phyloP scores from a whole-genome alignment of 2,888 invertebrate genomes.

The Spisula solida region DNA sequence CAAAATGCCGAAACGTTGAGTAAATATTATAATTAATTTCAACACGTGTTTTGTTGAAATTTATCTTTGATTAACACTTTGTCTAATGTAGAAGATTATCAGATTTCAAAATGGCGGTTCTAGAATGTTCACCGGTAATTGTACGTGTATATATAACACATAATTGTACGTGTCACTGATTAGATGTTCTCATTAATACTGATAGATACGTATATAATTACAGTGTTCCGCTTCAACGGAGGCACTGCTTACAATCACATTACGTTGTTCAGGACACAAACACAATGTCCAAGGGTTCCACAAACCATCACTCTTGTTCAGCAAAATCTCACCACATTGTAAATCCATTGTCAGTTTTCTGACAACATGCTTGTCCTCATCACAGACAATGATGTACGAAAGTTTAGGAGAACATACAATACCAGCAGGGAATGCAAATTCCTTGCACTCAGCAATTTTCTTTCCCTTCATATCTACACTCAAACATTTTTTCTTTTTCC shows the following conservation, averaged over 20 bases:
- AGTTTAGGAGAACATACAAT: not conserved
- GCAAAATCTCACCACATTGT: not conserved
- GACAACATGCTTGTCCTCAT: not conserved
- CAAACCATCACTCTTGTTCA: not conserved
- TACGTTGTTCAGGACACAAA: not conserved
- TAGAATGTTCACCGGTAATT: no score
- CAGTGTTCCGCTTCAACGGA: not conserved
- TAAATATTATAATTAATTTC: no score
- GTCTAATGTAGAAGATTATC: no score
- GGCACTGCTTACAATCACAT: not conserved
- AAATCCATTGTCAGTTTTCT: not conserved
- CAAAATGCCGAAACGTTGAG: no score
- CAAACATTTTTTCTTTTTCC: not conserved
- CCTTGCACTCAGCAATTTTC: not conserved
- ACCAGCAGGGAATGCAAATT: not conserved
- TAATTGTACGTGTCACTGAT: no score
- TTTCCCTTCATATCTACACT: not conserved
- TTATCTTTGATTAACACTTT: no score
- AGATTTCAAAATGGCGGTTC: no score
- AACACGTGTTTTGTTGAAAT: no score
- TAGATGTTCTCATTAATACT: no score
- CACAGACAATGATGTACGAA: not conserved
- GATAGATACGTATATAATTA: no score
- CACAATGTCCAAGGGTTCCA: not conserved
- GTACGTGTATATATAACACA: no score